Evolutionary conservation across 2,113 vertebrate genomes (phyloP), one percentile per base, ranked within the genome.

Genomic region (Cottus gobio): DNA sequence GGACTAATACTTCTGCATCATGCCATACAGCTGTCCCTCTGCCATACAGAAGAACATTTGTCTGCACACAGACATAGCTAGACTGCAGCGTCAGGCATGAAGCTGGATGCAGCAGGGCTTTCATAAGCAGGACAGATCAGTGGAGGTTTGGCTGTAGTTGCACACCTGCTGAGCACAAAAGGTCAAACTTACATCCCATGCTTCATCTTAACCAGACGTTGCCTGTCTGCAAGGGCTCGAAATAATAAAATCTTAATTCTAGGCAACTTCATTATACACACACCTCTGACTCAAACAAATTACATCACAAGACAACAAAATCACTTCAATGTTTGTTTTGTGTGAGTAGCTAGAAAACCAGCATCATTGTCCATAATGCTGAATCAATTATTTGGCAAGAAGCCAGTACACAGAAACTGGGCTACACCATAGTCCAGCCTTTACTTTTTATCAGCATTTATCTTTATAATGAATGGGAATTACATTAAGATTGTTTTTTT

Each of bases 221-320:
- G 97, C 96, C 97, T 97, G 97, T 97, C 97, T 98, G 97, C 96
- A 96, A 96, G 93, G 96, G 95, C 96, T 96, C 91, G 76, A 94
- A 95, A 96, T 75, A 95, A 67, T 78, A 82, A 65, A 84, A 65
- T 82, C 74, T 85, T 31, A n/a, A 46, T 28, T 71, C 56, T 89
- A 92, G 93, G 93, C 91, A 92, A 94, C 93, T 85, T 75, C 85
- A 89, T 28, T 3, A 91, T 15, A 80, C 74, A 92, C 20, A 92
- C 79, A 83, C 28, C 16, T 87, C 83, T 80, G 54, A 71, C 24
- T 24, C 36, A 63, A 73, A 26, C 65, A 62, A 61, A 57, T 36
- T 6, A 74, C 22, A 63, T 63, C 58, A 50, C 22, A 62, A 48
- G 5, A 50, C 24, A 16, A 36, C 28, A 61, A 60, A 34, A 18